Evolutionary conservation across 2,113 vertebrate species (phyloP).

Genomic region (Zeus faber): DNA sequence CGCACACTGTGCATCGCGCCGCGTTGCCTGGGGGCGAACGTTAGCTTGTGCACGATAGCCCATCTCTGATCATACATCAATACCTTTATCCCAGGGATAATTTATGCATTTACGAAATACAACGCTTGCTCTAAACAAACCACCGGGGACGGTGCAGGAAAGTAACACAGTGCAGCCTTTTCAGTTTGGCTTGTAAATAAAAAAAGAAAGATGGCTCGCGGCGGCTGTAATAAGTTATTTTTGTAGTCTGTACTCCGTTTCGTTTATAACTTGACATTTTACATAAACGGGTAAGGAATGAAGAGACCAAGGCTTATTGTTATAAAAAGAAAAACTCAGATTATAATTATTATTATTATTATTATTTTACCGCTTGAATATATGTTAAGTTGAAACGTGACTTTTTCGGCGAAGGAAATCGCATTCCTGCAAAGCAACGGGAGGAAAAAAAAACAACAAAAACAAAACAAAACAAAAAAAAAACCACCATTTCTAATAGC

Average conservation of each 20-base stretch:
- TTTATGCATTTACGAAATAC: slow-evolving; percentile 72
- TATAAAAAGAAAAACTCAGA: neutral
- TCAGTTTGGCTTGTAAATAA: slow-evolving; percentile 33
- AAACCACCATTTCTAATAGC: slow-evolving; percentile 26
- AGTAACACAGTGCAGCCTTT: slow-evolving; percentile 42
- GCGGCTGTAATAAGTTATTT: slow-evolving; percentile 36
- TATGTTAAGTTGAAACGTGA: slow-evolving; percentile 28
- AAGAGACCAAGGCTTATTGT: slow-evolving; percentile 13
- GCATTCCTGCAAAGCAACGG: slow-evolving; percentile 38
- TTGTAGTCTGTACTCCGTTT: slow-evolving; percentile 32
- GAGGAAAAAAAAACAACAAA: neutral
- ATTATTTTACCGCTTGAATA: no score
- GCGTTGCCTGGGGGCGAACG: slow-evolving; percentile 56
- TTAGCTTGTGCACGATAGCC: slow-evolving; percentile 55
- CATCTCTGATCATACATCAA: slow-evolving; percentile 73
- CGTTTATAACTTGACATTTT: slow-evolving; percentile 25
- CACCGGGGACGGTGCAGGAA: slow-evolving; percentile 46
- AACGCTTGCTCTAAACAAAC: slow-evolving; percentile 68
- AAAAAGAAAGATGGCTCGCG: slow-evolving; percentile 29
- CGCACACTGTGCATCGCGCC: slow-evolving; percentile 40
- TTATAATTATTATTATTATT: slow-evolving; percentile 10
- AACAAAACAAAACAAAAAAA: no score
- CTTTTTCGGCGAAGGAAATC: slow-evolving; percentile 40
- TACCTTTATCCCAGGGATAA: slow-evolving; percentile 70
- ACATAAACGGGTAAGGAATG: slow-evolving; percentile 10